These are phyloP conservation scores for Palythoa caribaeorum DNA, from an alignment of 92 coral and sea anemone genomes.

Conservation along the genomic window DNA sequence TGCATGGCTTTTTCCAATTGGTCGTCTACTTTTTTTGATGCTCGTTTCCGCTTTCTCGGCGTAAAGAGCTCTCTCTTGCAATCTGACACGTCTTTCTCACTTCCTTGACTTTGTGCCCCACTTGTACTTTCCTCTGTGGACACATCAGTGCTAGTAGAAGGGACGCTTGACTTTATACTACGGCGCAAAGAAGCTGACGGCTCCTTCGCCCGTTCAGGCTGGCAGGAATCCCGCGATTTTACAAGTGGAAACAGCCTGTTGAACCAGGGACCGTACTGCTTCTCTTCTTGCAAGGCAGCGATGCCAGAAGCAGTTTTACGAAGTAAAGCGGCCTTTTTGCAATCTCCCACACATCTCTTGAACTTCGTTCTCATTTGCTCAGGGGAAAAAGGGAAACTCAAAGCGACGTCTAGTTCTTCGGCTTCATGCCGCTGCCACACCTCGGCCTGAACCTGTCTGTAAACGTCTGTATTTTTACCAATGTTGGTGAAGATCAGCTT, in stretches of 20 bases:
- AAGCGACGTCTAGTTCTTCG: background rate
- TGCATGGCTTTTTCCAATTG: slow-evolving; percentile 1
- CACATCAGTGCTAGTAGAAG: background rate
- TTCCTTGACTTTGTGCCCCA: background rate
- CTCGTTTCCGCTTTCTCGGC: background rate
- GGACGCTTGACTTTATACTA: background rate
- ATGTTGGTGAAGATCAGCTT: slow-evolving; percentile 11
- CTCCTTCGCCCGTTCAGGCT: background rate
- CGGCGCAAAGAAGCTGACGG: slow-evolving; percentile 4
- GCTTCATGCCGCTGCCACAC: background rate
- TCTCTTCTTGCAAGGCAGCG: slow-evolving; percentile 16
- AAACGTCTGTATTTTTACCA: background rate
- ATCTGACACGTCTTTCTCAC: background rate
- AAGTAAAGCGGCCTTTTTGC: slow-evolving; percentile 22
- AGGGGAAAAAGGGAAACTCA: background rate
- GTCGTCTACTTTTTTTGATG: background rate
- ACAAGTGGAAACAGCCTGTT: background rate
- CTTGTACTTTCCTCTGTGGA: background rate
- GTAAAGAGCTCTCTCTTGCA: background rate
- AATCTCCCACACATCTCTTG: background rate
- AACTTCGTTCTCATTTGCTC: background rate
- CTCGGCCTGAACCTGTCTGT: slow-evolving; percentile 19
- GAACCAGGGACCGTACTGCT: slow-evolving; percentile 8
- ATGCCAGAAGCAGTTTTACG: slow-evolving; percentile 9
- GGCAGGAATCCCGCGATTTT: too few species aligned